Conservation (phyloP, 2,888 invertebrate genomes). For the Erebia palarica region DNA sequence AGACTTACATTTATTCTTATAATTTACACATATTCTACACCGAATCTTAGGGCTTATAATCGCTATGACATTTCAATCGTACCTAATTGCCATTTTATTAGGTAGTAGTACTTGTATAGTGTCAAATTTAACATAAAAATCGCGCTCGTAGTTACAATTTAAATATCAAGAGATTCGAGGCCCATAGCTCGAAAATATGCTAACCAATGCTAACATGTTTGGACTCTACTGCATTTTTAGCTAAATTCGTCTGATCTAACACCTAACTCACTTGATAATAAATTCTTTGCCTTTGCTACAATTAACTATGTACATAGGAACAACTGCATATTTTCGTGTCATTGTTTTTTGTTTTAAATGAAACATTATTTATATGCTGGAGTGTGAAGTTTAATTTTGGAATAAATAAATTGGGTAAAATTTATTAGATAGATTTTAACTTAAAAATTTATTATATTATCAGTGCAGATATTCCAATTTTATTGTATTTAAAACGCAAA, state of each 20-base stretch:
- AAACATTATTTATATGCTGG: neutral
- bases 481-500: neutral
- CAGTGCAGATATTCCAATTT: neutral
- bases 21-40: slow-evolving; percentile 45
- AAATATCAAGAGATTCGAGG: slow-evolving; percentile 36
- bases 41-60: slow-evolving; percentile 44
- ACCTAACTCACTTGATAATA: slow-evolving; percentile 38
- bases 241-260: slow-evolving; percentile 60
- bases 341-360: slow-evolving; percentile 9
- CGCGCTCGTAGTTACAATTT: neutral
- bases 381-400: neutral
- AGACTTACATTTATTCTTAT: slow-evolving; percentile 35
- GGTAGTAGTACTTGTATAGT: no score
- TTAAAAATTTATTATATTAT: neutral
- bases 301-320: slow-evolving; percentile 60
- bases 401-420: no score
- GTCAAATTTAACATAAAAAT: neutral
- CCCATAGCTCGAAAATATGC: slow-evolving; percentile 54
- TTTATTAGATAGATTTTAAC: no score
- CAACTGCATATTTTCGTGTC: slow-evolving; percentile 49
- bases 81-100: neutral
- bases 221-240: slow-evolving; percentile 61
- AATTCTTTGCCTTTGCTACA: slow-evolving; percentile 38
- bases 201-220: slow-evolving; percentile 66
- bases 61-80: neutral